Evolutionary conservation across 2,113 vertebrate species (phyloP), one percentile per base, ranked within the genome.

Genomic region (Malurus cyaneus): DNA sequence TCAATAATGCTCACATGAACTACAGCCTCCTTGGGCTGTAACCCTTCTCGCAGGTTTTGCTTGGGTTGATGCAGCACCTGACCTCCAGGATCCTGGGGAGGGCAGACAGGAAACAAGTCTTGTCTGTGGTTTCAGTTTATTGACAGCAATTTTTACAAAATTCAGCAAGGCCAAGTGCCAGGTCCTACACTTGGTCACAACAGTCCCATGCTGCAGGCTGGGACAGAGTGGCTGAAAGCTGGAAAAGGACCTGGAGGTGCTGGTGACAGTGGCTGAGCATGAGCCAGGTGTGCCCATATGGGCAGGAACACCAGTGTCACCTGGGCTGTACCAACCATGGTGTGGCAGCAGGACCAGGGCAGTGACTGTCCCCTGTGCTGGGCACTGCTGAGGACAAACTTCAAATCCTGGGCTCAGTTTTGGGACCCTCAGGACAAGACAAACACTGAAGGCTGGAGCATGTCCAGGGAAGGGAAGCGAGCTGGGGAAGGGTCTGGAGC

Each of bases 371-470:
- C 29, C 10, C 34, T 64, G 19, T 64, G 25, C 34, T 57, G 50
- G 44, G 12, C 34, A 50, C 3, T 26, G 34, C 0, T 32, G 50
- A 42, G 14, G 17, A 0, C 28, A 32, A 34, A 29, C 11, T 42
- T 44, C 21, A 0, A 31, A 3, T 2, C 0, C 42, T 50, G 34
- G 0, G 6, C 1, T 1, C 50, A 16, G 31, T 36, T 80, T 28
- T 36, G 76, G 25, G 26, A 1, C 14, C 14, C 32, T 24, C 12
- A 14, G 2, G 1, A 9, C 42, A 23, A 3, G 8, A 42, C 1
- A 5, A 18, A 36, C 21, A 16, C 15, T 36, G 6, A 52, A 12
- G 8, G 17, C 34, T 80, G 57, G 49, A 80, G n/a, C 0, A 0
- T 6, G 21, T 57, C 26, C 26, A 44, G 42, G 5, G 29, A 36